Conservation (phyloP, 2,113 vertebrate genomes). For the Amphilophus citrinellus region DNA sequence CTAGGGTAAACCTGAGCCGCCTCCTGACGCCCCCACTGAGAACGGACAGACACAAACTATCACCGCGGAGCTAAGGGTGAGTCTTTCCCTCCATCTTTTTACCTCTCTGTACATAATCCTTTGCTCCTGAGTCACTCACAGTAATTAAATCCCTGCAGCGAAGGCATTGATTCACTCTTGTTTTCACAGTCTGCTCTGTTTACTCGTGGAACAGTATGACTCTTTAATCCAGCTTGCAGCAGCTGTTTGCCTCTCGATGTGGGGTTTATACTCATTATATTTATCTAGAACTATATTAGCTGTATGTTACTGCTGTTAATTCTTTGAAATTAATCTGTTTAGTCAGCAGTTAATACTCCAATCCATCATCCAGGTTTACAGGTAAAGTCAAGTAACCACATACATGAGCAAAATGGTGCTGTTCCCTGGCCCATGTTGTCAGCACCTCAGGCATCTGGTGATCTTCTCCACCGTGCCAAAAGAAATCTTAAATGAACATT, state of each 20-base stretch:
- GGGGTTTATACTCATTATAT: not conserved
- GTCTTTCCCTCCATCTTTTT: not conserved
- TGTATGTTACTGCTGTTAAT: not conserved
- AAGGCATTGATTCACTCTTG: conserved; percentile 49
- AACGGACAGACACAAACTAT: conserved; percentile 73
- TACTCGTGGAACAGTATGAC: conserved; percentile 48
- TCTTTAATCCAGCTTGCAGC: conserved; percentile 47
- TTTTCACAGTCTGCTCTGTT: conserved; percentile 41
- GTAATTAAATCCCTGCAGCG: conserved; percentile 44
- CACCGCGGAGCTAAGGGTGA: conserved; percentile 76
- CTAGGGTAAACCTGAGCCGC: conserved; percentile 83
- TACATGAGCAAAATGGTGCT: not conserved
- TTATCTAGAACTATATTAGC: not conserved
- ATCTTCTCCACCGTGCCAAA: not conserved
- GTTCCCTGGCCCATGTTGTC: not conserved
- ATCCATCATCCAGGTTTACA: not conserved
- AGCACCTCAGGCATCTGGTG: not conserved
- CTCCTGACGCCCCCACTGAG: conserved; percentile 64
- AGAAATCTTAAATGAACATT: not conserved
- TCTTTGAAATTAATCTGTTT: not conserved
- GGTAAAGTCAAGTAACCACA: not conserved
- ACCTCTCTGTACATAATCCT: not conserved
- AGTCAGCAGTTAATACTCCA: not conserved
- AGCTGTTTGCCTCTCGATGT: conserved; percentile 14
- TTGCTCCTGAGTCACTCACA: conserved; percentile 10